These are phyloP conservation scores for Pogona vitticeps DNA, from an alignment of 2,113 vertebrate species.

Conservation along the genomic window DNA sequence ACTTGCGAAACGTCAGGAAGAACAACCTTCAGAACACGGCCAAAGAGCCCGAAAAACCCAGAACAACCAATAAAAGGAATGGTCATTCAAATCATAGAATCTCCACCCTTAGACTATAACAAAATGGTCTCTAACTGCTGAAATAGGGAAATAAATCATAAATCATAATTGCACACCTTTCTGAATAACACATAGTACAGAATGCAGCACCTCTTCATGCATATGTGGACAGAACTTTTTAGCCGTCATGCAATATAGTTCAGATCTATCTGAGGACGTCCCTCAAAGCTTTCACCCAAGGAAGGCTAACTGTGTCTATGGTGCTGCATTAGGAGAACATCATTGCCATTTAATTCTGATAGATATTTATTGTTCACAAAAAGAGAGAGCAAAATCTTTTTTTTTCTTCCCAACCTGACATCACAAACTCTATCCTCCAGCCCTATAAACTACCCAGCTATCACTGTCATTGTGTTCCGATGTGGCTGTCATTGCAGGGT, in stretches of 20 bases:
- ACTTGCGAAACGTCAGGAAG: no score
- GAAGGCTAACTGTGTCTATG: neutral
- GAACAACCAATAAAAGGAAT: no score
- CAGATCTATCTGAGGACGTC: neutral
- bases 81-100: no score
- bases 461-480: constrained; percentile 2
- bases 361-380: neutral
- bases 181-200: neutral
- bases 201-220: neutral
- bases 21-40: no score
- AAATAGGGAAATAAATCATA: neutral
- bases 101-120: no score
- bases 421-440: neutral
- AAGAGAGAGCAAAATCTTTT: neutral
- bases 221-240: neutral
- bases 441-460: constrained; percentile 7
- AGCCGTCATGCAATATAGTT: neutral
- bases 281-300: neutral
- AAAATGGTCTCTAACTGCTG: neutral
- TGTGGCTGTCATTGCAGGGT: neutral
- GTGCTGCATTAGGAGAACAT: neutral
- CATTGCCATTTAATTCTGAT: neutral
- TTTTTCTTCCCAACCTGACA: neutral
- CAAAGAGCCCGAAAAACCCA: no score
- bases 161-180: neutral